Conservation (phyloP, 2,113 vertebrate genomes). For the Sturnira hondurensis region DNA sequence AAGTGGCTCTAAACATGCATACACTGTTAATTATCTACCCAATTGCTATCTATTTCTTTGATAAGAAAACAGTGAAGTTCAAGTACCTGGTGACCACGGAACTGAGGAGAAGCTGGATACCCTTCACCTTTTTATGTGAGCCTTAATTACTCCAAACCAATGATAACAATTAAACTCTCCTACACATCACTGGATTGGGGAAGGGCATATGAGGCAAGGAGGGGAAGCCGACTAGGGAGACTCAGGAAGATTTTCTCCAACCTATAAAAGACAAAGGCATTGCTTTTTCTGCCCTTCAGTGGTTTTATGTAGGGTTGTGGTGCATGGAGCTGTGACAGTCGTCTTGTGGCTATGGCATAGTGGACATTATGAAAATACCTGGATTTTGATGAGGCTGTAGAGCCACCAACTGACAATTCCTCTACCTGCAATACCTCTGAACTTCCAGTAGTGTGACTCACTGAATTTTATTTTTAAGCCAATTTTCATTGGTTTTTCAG, state of each 20-base stretch:
- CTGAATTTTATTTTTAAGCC: background rate
- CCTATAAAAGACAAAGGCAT: background rate
- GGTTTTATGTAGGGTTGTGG: background rate
- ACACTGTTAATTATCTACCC: background rate
- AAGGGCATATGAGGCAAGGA: background rate
- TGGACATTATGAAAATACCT: background rate
- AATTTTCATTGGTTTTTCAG: background rate
- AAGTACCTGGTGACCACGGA: background rate
- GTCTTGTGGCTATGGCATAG: background rate
- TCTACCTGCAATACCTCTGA: background rate
- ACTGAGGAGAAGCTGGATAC: background rate
- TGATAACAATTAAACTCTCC: background rate
- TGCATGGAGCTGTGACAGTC: background rate
- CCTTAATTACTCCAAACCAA: background rate
- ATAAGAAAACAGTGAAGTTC: background rate
- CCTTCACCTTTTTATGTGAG: background rate
- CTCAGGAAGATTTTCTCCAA: background rate
- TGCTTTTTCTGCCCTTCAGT: background rate
- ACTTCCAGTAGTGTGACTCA: background rate
- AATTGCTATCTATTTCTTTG: background rate
- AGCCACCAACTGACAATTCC: background rate
- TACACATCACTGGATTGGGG: background rate
- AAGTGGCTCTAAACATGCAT: background rate
- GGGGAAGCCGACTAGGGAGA: background rate
- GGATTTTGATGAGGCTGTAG: background rate